Percentiles rank a stretch among this genome's conserved stretches.
Conservation (phyloP, 2,113 vertebrate genomes). For the Halcyon malimbica region DNA sequence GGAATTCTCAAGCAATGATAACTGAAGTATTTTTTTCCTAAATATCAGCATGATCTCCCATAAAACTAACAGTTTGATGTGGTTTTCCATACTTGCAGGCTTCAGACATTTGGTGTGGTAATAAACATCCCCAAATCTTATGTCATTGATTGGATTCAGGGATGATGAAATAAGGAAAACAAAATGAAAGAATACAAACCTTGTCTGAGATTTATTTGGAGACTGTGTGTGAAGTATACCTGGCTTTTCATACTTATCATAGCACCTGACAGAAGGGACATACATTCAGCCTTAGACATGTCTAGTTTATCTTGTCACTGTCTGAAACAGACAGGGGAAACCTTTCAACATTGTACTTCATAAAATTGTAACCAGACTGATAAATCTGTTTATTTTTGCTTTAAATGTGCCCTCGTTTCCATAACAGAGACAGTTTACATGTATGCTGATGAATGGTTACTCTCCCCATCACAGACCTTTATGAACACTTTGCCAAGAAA, state of each 20-base stretch:
- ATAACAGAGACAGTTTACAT: conserved; percentile 52
- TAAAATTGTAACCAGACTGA: conserved; percentile 70
- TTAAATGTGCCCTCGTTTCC: conserved; percentile 53
- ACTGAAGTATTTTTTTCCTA: background rate
- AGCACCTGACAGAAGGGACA: conserved; percentile 47
- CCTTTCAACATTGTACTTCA: conserved; percentile 61
- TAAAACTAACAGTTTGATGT: background rate
- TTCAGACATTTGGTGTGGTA: conserved; percentile 3
- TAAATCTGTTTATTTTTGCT: conserved; percentile 73
- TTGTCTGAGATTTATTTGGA: conserved; percentile 32
- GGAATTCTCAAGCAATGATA: background rate
- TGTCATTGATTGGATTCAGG: background rate
- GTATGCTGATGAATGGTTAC: conserved; percentile 36
- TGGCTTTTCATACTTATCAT: conserved; percentile 33
- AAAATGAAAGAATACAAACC: conserved; percentile 16
- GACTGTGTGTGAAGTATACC: conserved; percentile 2
- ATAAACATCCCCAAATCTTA: conserved; percentile 13
- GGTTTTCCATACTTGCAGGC: background rate
- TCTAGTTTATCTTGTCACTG: conserved; percentile 62
- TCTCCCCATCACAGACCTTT: conserved; percentile 2
- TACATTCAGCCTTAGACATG: background rate
- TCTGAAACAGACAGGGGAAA: conserved; percentile 65
- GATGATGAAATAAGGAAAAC: conserved; percentile 43
- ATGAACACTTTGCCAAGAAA: conserved; percentile 55
- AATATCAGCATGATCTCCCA: background rate